A percentile compares a stretch with the other conserved stretches of the same genome.
phyloP scores from a whole-genome alignment of 2,113 vertebrate genomes.

The Gnathonemus longibarbis region DNA sequence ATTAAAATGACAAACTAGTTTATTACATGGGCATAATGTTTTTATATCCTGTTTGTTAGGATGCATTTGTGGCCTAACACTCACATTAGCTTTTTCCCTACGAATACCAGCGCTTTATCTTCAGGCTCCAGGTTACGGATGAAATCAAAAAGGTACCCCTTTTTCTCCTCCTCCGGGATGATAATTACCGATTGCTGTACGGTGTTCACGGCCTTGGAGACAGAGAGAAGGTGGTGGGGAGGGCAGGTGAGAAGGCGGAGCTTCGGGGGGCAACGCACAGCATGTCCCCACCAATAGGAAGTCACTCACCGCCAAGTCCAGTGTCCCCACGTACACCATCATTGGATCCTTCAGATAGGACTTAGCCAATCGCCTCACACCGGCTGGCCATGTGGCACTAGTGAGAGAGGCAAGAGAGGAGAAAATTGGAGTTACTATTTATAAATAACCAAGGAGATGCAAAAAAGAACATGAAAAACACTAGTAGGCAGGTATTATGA shows the following conservation, averaged over 20 bases:
- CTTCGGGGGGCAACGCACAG: neutral
- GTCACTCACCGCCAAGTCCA: slow-evolving; percentile 82
- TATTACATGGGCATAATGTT: neutral
- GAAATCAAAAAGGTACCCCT: slow-evolving; percentile 68
- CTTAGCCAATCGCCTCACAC: slow-evolving; percentile 78
- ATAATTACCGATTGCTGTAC: slow-evolving; percentile 78
- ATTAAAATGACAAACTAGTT: neutral
- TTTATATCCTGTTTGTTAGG: neutral
- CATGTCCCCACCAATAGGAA: neutral
- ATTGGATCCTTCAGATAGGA: slow-evolving; percentile 90
- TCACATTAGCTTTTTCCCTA: slow-evolving; percentile 82
- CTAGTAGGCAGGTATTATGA: neutral
- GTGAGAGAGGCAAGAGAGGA: slow-evolving; percentile 15
- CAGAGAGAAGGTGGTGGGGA: neutral
- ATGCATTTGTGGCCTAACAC: slow-evolving; percentile 32
- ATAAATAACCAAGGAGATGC: neutral
- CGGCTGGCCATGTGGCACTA: slow-evolving; percentile 90
- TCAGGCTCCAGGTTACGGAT: slow-evolving; percentile 71
- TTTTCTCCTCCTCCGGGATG: slow-evolving; percentile 82
- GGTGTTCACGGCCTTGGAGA: slow-evolving; percentile 76
- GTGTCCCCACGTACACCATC: slow-evolving; percentile 91
- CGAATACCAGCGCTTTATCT: slow-evolving; percentile 91
- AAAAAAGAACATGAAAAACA: neutral
- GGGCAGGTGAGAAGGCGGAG: neutral
- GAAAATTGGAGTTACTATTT: neutral